These are phyloP conservation scores for Apis laboriosa DNA, from an alignment of 1,140 invertebrate species.

Conservation along the genomic window DNA sequence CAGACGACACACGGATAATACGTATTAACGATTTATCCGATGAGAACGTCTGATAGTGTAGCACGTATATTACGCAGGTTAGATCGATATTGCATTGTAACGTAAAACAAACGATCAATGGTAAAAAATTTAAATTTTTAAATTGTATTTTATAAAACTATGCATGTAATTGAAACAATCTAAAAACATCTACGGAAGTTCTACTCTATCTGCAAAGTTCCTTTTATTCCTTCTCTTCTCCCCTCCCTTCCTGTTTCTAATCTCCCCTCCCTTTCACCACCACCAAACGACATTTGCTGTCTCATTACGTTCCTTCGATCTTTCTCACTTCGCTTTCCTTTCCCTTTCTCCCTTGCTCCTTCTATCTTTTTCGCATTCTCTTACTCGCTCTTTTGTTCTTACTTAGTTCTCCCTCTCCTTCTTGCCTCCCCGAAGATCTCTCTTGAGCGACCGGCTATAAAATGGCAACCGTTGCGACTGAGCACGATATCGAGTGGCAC, in stretches of 20 bases:
- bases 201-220: constrained; percentile 14
- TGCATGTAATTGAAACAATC: background rate
- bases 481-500: constrained; percentile 48
- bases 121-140: background rate
- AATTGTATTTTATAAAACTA: background rate
- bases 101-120: background rate
- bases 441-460: constrained; percentile 53
- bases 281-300: background rate
- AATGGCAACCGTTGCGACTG: constrained; percentile 49
- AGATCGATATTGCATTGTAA: constrained; percentile 33
- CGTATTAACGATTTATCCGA: constrained; percentile 55
- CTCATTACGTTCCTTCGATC: background rate
- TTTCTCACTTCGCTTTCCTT: constrained; percentile 12
- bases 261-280: constrained; percentile 1
- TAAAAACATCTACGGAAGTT: constrained; percentile 36
- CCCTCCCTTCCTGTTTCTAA: constrained; percentile 1
- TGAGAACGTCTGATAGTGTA: constrained; percentile 29
- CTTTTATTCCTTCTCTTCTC: constrained; percentile 34
- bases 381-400: constrained; percentile 35
- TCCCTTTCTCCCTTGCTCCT: background rate
- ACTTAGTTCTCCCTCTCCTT: constrained; percentile 38
- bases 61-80: background rate
- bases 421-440: constrained; percentile 41
- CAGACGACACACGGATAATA: constrained; percentile 40
- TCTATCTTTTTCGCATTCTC: constrained; percentile 17